Conservation (phyloP, 2,113 vertebrate species). For the Mesitornis unicolor region DNA sequence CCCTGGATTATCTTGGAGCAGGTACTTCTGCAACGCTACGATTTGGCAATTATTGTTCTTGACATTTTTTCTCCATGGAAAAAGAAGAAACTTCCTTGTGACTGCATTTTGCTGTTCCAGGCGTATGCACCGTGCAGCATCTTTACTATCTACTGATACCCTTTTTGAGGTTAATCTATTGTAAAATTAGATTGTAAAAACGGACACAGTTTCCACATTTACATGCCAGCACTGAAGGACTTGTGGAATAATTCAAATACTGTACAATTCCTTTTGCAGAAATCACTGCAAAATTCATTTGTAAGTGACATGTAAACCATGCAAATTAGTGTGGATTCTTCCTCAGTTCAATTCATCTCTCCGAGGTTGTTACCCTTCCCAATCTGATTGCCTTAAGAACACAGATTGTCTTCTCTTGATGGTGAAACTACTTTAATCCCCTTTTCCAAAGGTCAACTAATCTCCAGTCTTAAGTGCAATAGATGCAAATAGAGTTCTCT, state of each 20-base stretch:
- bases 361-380: slow-evolving; percentile 58
- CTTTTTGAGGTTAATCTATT: slow-evolving; percentile 72
- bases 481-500: slow-evolving; percentile 71
- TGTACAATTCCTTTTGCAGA: slow-evolving; percentile 4
- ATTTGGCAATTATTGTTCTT: slow-evolving; percentile 51
- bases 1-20: slow-evolving; percentile 24
- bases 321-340: slow-evolving; percentile 57
- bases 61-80: slow-evolving; percentile 33
- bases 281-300: slow-evolving; percentile 47
- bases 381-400: slow-evolving; percentile 62
- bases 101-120: slow-evolving; percentile 36
- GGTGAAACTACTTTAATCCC: slow-evolving; percentile 68
- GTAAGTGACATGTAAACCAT: slow-evolving; percentile 44
- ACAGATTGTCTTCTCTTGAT: slow-evolving; percentile 64
- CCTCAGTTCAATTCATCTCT: slow-evolving; percentile 49
- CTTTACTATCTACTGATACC: slow-evolving; percentile 45
- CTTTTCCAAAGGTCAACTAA: slow-evolving; percentile 71
- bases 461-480: slow-evolving; percentile 72
- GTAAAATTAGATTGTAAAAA: slow-evolving; percentile 76
- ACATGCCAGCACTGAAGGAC: slow-evolving; percentile 44
- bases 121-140: neutral
- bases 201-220: slow-evolving; percentile 56
- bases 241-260: slow-evolving; percentile 37
- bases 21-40: neutral
- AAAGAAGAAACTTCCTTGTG: slow-evolving; percentile 22